Evolutionary conservation across 2,888 invertebrate species (phyloP), one percentile per base, ranked within the genome.

Genomic region (Apamea epomidion): DNA sequence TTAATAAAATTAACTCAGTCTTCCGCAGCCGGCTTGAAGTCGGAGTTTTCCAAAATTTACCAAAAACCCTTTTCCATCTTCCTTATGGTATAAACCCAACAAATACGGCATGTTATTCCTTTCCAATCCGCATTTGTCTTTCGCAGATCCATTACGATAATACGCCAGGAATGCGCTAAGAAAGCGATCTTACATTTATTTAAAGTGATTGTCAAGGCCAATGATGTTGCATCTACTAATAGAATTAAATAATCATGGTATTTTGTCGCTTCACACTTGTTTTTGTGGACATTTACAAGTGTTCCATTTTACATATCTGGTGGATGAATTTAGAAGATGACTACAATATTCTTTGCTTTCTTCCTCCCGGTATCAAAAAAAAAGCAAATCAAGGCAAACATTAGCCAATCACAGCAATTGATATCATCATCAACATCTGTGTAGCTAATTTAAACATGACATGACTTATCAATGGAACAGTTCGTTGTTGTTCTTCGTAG

Each of bases 131-230:
- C 42, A 48, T 83, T 73, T 81, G 32, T 80, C 77, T 74, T 82
- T 76, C 62, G 29, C 67, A 73, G 29, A 73, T 76, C 73, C 76
- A 78, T 87, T 83, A 80, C 72, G 67, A 68, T 75, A 81, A 71
- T 16, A 65, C 58, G 69, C 76, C 21, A 81, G 42, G 60, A 76
- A 86, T 81, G 74, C 51, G 60, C 60, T 42, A 73, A 80, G 67
- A 80, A 81, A 85, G 71, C 75, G 25, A 51, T 75, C 58, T 60
- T 76, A 79, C 37, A 71, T 58, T 74, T 79, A 82, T 79, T 75
- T 71, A 67, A 74, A 87, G 80, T 74, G 64, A 72, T 76, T 64
- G n/a, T 37, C 80, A 83, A 84, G 80, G 86, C 42, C 80, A 65
- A 71, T 79, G 76, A 84, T 82, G 76, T 80, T 67, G 51, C 45